These are phyloP conservation scores for Drosophila pruinosa DNA, from an alignment of 1,140 invertebrate species.

Conservation along the genomic window DNA sequence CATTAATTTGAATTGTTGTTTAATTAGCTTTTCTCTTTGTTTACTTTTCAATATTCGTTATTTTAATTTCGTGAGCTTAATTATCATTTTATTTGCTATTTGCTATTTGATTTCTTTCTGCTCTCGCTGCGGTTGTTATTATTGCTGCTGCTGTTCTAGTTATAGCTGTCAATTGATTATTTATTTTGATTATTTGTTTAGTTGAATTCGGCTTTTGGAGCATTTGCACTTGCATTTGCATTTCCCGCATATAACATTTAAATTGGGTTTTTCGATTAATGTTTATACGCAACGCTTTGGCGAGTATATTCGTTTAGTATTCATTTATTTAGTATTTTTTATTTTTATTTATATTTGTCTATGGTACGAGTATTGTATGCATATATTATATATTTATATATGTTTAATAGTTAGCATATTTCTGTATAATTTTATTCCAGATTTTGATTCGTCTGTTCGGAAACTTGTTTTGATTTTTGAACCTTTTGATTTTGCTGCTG, in stretches of 20 bases:
- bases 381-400: slow-evolving; percentile 5
- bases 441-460: slow-evolving; percentile 31
- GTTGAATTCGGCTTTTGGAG: slow-evolving; percentile 6
- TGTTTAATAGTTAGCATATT: slow-evolving; percentile 21
- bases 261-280: slow-evolving; percentile 29
- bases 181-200: slow-evolving; percentile 49
- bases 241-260: slow-evolving; percentile 16
- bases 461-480: slow-evolving; percentile 34
- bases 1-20: slow-evolving; percentile 42
- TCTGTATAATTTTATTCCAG: slow-evolving; percentile 46
- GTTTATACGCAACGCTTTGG: not conserved
- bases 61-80: slow-evolving; percentile 34
- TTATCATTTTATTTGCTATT: slow-evolving; percentile 41
- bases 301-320: slow-evolving; percentile 24
- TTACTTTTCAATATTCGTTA: slow-evolving; percentile 39
- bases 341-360: slow-evolving; percentile 8
- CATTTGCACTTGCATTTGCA: not conserved
- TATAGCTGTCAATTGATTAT: slow-evolving; percentile 32
- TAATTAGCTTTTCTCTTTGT: slow-evolving; percentile 38
- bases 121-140: not conserved
- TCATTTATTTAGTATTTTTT: slow-evolving; percentile 21
- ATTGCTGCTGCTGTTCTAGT: slow-evolving; percentile 3
- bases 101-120: slow-evolving; percentile 9
- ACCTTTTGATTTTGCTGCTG: slow-evolving; percentile 81
- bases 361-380: slow-evolving; percentile 28